Evolutionary conservation across 2,113 vertebrate species (phyloP).

Genomic region (Dasyornis broadbenti): DNA sequence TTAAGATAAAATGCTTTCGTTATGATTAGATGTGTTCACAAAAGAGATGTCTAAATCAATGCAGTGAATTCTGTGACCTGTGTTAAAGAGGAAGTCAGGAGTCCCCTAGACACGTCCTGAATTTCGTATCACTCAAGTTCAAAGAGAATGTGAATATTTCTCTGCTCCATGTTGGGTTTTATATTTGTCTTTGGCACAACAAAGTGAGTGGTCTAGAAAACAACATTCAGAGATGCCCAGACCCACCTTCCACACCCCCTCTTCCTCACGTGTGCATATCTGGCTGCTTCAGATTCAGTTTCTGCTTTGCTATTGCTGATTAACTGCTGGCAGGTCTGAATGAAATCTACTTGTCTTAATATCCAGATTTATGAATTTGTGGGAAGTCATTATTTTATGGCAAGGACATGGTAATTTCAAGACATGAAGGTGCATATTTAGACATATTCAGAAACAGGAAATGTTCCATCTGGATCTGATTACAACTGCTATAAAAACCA

Average conservation of each 20-base stretch:
- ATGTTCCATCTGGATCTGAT: neutral
- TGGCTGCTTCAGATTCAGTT: neutral
- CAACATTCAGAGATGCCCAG: neutral
- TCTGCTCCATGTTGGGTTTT: neutral
- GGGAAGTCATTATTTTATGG: neutral
- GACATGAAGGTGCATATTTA: neutral
- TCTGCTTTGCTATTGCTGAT: neutral
- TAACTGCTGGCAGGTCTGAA: neutral
- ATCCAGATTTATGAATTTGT: neutral
- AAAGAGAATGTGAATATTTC: neutral
- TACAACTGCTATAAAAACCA: neutral
- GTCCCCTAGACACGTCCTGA: neutral
- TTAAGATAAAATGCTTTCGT: neutral
- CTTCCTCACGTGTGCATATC: neutral
- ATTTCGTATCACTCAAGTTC: neutral
- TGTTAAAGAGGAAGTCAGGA: neutral
- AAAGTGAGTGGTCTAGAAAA: conserved; percentile 2
- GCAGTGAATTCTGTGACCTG: neutral
- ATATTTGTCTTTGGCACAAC: neutral
- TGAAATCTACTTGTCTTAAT: neutral
- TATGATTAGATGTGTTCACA: neutral
- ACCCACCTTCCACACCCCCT: neutral
- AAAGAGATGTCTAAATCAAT: neutral
- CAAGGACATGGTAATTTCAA: neutral
- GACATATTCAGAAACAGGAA: neutral